phyloP scores from a whole-genome alignment of 2,797 vertebrate species.

The Xiphorhynchus erythropygius region DNA sequence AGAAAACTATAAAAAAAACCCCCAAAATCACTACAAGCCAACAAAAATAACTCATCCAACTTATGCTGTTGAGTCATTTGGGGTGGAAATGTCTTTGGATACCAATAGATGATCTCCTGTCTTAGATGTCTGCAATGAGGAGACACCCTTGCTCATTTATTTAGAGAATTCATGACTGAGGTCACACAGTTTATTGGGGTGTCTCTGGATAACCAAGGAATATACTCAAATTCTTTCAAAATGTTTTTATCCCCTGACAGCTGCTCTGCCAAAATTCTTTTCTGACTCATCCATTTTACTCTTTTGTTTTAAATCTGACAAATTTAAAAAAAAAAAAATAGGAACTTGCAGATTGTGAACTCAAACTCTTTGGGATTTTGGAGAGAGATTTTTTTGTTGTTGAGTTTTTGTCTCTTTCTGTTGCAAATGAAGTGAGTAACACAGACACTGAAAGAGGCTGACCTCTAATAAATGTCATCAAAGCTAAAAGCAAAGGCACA shows the following conservation, averaged over 20 bases:
- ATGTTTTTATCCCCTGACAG: neutral
- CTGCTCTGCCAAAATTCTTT: neutral
- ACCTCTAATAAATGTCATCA: neutral
- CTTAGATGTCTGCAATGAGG: neutral
- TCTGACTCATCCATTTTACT: neutral
- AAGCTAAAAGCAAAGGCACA: neutral
- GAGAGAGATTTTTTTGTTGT: neutral
- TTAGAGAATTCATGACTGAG: neutral
- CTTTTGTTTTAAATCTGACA: neutral
- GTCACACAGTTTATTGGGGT: neutral
- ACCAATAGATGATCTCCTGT: neutral
- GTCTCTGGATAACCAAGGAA: neutral
- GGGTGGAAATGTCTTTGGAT: neutral
- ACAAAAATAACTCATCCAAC: accelerated
- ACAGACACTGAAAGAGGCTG: neutral
- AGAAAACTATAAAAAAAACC: neutral
- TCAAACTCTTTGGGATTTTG: neutral
- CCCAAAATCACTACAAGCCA: neutral
- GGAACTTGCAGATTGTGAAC: neutral
- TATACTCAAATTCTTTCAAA: neutral
- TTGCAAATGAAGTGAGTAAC: neutral
- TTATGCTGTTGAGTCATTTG: neutral
- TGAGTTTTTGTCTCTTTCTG: neutral
- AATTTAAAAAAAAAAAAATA: neutral
- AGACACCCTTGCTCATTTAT: neutral